Conservation (phyloP, 2,113 vertebrate genomes). For the Dunckerocampus dactyliophorus region DNA sequence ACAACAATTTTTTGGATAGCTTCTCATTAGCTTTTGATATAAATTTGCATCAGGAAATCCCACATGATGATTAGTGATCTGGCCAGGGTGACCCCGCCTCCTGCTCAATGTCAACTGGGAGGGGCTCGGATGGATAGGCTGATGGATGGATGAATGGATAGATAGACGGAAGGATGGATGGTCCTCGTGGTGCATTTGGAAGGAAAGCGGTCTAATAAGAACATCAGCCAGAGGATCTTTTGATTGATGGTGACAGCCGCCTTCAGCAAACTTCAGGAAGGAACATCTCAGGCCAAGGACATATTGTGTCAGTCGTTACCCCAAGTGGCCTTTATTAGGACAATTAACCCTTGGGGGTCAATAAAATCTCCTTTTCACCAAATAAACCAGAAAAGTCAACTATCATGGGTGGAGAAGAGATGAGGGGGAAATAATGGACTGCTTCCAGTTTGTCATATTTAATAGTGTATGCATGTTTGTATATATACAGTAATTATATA, state of each 20-base stretch:
- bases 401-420: not conserved
- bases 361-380: no score
- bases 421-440: not conserved
- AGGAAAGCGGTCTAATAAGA: conserved; percentile 1
- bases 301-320: not conserved
- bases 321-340: conserved; percentile 9
- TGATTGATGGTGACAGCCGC: conserved; percentile 6
- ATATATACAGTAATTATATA: not conserved
- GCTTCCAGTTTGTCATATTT: not conserved
- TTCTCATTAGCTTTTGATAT: not conserved
- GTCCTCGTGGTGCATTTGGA: not conserved
- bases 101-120: not conserved
- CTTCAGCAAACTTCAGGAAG: not conserved
- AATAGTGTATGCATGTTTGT: conserved; percentile 9
- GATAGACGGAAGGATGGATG: not conserved
- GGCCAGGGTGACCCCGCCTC: not conserved
- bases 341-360: not conserved
- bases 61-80: not conserved
- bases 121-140: not conserved
- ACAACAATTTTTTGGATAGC: no score
- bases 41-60: not conserved
- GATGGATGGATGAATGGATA: not conserved
- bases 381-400: no score
- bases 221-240: conserved; percentile 1
- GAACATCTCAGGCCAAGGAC: not conserved